These are phyloP conservation scores for Cladopsammia gracilis DNA, from an alignment of 64 coral and sea anemone genomes.

Conservation along the genomic window DNA sequence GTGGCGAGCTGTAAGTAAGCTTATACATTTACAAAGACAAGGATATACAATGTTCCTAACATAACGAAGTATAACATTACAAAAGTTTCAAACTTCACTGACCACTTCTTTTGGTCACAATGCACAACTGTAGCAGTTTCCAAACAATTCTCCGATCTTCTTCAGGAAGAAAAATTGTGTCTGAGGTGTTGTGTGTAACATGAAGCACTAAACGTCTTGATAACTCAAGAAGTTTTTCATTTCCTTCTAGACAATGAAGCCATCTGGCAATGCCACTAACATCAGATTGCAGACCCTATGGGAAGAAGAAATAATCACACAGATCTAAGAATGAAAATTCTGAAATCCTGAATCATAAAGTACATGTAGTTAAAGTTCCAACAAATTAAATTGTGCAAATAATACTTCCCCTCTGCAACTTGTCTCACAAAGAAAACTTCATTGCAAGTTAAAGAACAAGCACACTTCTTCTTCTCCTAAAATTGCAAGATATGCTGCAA, in stretches of 20 bases:
- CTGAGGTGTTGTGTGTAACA: background rate
- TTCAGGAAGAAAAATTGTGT: background rate
- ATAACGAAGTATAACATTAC: no score
- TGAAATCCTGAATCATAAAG: no score
- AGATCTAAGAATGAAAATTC: background rate
- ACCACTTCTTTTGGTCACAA: conserved; percentile 64
- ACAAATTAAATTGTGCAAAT: no score
- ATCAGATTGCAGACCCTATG: conserved; percentile 12
- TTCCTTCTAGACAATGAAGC: conserved; percentile 15
- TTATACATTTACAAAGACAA: no score
- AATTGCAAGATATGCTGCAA: no score
- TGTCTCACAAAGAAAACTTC: no score
- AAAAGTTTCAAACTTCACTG: background rate
- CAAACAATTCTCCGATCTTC: conserved; percentile 48
- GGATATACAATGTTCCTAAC: no score
- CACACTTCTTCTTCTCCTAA: no score
- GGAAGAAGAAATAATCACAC: background rate
- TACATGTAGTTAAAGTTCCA: no score
- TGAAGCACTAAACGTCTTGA: conserved; percentile 16
- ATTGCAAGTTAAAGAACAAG: no score
- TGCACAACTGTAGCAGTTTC: conserved; percentile 77
- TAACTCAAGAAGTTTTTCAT: conserved; percentile 19
- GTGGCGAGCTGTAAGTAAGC: no score
- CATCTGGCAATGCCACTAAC: conserved; percentile 15
- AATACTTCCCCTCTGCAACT: no score